These are phyloP conservation scores for Sitta europaea DNA, from an alignment of 2,113 vertebrate genomes.

Conservation along the genomic window DNA sequence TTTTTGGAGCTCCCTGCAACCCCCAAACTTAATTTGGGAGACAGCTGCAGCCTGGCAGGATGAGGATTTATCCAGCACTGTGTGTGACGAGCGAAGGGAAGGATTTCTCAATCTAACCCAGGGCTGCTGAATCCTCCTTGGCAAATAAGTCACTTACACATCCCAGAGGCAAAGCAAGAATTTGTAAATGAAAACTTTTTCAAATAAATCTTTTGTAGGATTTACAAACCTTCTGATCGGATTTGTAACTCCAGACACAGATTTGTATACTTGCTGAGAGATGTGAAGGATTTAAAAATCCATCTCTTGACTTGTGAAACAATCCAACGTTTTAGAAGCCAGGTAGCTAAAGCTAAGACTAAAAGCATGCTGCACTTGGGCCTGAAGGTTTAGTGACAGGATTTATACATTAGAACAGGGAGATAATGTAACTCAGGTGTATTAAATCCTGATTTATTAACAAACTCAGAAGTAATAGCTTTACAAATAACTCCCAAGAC, in stretches of 20 bases:
- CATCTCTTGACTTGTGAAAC: conserved; percentile 57
- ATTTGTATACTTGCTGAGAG: conserved; percentile 45
- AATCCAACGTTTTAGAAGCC: conserved; percentile 40
- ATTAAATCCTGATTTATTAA: conserved; percentile 71
- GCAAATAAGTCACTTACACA: conserved; percentile 32
- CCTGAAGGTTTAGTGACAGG: conserved; percentile 60
- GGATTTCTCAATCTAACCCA: conserved; percentile 17
- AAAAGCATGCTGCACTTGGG: conserved; percentile 55
- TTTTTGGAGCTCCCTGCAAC: background rate
- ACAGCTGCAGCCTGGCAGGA: background rate
- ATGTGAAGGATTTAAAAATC: conserved; percentile 65
- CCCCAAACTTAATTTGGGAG: background rate
- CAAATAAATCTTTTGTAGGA: conserved; percentile 58
- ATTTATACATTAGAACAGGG: conserved; percentile 56
- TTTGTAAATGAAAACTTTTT: conserved; percentile 64
- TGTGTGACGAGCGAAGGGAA: background rate
- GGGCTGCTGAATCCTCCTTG: conserved; percentile 19
- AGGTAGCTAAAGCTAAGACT: conserved; percentile 61
- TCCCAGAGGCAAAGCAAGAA: conserved; percentile 51
- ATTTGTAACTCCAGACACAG: conserved; percentile 65
- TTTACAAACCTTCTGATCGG: conserved; percentile 59
- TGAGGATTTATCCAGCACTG: background rate
- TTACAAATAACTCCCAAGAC: conserved; percentile 63
- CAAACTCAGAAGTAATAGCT: conserved; percentile 58
- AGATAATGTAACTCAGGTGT: conserved; percentile 67